Evolutionary conservation across 2,797 vertebrate species (phyloP), one percentile per base, ranked within the genome.

Genomic region (Epinephelus awoara): DNA sequence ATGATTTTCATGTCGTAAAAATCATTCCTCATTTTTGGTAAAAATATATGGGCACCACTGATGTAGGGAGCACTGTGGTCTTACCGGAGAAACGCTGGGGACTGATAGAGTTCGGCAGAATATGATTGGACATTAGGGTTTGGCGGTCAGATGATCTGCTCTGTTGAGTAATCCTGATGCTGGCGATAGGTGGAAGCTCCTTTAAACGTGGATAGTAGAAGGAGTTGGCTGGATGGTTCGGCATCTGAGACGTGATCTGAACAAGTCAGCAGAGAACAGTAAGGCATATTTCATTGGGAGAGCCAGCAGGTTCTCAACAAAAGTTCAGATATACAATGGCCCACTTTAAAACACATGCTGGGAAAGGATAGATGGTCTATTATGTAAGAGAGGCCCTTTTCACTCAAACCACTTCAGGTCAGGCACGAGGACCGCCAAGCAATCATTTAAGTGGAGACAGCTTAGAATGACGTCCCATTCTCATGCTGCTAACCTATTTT

Each of bases 221-320:
- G 70, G 96, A 96, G 89, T 96, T 96, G 63, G 94, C 96, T 0
- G 95, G 96, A 83, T 96, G 96, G 89, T 96, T 96, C 18, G 96
- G 96, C 89, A 95, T 93, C 86, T 95, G 93, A 77, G 95, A 95
- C 6, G 95, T 96, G 85, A 96, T 96, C 96, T 96, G 83, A 78
- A 79, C 4, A 67, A 74, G 2, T 70, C 57, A 54, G 61, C 46
- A 73, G 13, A 84, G 40, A 85, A 72, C 40, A 73, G 47, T 25
- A 14, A 29, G 25, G 55, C 44, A 67, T 80, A 72, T 71, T 74
- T 89, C 56, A 80, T 70, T 19, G 27, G 42, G 47, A 64, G 57
- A 75, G 67, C 51, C 77, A 80, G 59, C 49, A 67, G 64, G 51
- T 59, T 82, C 47, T 85, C 67, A 72, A 46, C 55, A 46, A 34